A percentile compares a stretch with the other conserved stretches of the same genome.
Conservation (phyloP, 2,888 invertebrate genomes). For the Eristalis pertinax region DNA sequence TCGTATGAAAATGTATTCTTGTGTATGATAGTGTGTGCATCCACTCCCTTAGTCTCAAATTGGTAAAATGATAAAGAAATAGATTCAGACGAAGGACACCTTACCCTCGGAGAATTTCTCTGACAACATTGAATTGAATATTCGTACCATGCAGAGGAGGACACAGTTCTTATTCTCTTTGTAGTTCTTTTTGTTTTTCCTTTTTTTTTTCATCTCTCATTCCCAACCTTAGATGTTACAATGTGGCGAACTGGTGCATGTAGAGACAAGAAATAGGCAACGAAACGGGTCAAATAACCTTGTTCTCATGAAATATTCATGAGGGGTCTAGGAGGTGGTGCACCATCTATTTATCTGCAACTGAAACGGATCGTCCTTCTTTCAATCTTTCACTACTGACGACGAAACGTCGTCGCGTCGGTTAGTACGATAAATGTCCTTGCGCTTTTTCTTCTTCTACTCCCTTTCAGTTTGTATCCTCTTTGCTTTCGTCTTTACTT, state of each 20-base stretch:
- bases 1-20: not conserved
- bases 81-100: slow-evolving; percentile 38
- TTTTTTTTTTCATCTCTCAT: slow-evolving; percentile 15
- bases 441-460: slow-evolving; percentile 16
- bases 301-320: slow-evolving; percentile 70
- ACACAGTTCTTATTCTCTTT: slow-evolving; percentile 34
- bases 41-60: slow-evolving; percentile 26
- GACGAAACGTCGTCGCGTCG: slow-evolving; percentile 33
- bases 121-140: slow-evolving; percentile 64
- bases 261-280: slow-evolving; percentile 44
- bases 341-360: slow-evolving; percentile 65
- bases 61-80: slow-evolving; percentile 50
- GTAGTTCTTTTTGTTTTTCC: not conserved
- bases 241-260: slow-evolving; percentile 31
- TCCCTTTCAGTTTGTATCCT: slow-evolving; percentile 20
- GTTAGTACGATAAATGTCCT: slow-evolving; percentile 48
- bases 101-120: slow-evolving; percentile 35
- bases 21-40: not conserved
- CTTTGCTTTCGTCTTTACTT: slow-evolving; percentile 50
- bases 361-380: slow-evolving; percentile 60
- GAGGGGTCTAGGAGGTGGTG: slow-evolving; percentile 65
- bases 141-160: slow-evolving; percentile 51
- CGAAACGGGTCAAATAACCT: slow-evolving; percentile 68
- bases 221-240: slow-evolving; percentile 51
- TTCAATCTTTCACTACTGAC: slow-evolving; percentile 49